Percentiles rank a stretch among this genome's conserved stretches.
Evolutionary conservation across 2,797 vertebrate species (phyloP).

Genomic region (Melanotaenia maccullochi): DNA sequence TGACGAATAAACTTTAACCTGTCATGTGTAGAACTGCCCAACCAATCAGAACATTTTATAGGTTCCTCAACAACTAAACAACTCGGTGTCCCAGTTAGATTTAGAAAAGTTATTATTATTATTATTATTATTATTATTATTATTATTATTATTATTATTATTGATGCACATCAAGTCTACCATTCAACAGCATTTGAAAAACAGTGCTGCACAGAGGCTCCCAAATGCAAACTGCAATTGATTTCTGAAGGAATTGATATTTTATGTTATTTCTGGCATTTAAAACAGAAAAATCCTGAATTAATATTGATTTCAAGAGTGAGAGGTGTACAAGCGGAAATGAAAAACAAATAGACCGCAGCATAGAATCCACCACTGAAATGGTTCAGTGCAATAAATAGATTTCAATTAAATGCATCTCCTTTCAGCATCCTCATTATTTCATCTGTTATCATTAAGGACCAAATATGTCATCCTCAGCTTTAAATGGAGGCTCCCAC

Average conservation of each 20-base stretch:
- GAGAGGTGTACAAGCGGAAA: constrained; percentile 31
- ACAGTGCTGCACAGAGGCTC: background rate
- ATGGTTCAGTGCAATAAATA: constrained; percentile 38
- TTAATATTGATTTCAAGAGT: constrained; percentile 9
- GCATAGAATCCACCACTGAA: background rate
- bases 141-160: too few species aligned
- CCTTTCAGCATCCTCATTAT: constrained; percentile 16
- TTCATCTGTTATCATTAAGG: constrained; percentile 39
- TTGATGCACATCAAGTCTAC: background rate
- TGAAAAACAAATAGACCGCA: constrained; percentile 22
- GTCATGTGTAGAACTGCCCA: too few species aligned
- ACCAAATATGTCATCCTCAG: constrained; percentile 27
- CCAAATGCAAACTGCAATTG: background rate
- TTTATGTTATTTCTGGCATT: constrained; percentile 1
- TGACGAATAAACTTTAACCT: too few species aligned
- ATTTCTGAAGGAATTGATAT: background rate
- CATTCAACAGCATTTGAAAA: background rate
- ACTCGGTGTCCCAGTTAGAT: background rate
- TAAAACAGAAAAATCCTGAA: background rate
- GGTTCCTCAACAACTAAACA: background rate
- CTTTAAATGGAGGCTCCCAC: constrained; percentile 13
- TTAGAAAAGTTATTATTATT: background rate
- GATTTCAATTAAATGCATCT: constrained; percentile 40
- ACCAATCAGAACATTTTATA: too few species aligned
- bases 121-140: background rate